Evolutionary conservation across 1,140 invertebrate species (phyloP), one percentile per base, ranked within the genome.

Genomic region (Bombus consobrinus): DNA sequence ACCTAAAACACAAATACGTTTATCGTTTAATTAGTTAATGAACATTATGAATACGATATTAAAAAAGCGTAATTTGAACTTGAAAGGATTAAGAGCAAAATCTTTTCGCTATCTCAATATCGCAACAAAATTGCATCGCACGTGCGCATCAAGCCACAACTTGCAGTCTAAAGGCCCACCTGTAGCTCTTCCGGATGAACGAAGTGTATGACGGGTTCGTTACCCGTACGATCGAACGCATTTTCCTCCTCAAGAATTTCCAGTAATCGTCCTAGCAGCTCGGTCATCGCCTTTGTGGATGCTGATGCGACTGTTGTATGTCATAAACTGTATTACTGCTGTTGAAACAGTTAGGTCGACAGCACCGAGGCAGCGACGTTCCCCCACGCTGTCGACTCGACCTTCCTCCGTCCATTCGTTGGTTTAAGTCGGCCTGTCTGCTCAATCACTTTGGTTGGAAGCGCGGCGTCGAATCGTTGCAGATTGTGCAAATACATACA

Each of bases 171-270:
- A 18, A 53, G 28, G 73, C 82, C 91, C 77, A 95, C 95, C 92
- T 94, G 87, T 2, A 95, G 90, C 76, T 94, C 88, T 4, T 91
- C 41, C 0, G 95, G 95, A 89, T 95, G 94, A 22, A 92, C 73
- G 83, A 95, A 96, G 32, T 92, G 80, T 4, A 95, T 78, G 10
- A 96, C 93, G 12, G 92, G 92, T n/a, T 91, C 66, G 47, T 92
- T 43, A 3, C 81, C 82, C 0, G 92, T 75, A 0, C 83, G 66
- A 71, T 95, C 92, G 79, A 95, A 94, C 41, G 87, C 92, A 2
- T 92, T 82, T 80, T 93, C 93, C 25, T 95, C 92, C 32, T 90
- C 90, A 3, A 95, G 87, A 9, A 93, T 90, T 34, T 91, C 86
- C 0, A 95, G 13, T n/a, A 95, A 64, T 62, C 90, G 87, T 18